Evolutionary conservation across 1,140 invertebrate genomes (phyloP).

Genomic region (Xylocopa sonorina): DNA sequence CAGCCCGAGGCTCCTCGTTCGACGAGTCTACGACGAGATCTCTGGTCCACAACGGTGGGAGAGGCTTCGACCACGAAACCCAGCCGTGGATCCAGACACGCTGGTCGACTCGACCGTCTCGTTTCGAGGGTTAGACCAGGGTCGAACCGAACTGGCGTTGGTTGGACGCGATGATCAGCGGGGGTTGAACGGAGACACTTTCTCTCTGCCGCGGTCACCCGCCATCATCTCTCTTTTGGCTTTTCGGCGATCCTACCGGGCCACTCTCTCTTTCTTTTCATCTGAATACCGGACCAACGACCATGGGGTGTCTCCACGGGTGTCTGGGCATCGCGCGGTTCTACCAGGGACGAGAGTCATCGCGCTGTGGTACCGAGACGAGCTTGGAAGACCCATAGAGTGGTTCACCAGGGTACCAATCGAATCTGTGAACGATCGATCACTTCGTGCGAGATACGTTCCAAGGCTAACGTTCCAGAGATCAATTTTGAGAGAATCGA

Average conservation of each 20-base stretch:
- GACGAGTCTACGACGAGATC: too few relatives aligned
- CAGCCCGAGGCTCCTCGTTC: slow-evolving; percentile 45
- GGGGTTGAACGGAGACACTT: slow-evolving; percentile 36
- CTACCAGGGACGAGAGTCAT: background rate
- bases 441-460: too few relatives aligned
- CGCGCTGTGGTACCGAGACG: too few relatives aligned
- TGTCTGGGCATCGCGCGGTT: background rate
- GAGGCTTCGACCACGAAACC: too few relatives aligned
- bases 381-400: too few relatives aligned
- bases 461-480: too few relatives aligned
- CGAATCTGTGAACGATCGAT: too few relatives aligned
- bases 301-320: background rate
- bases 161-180: background rate
- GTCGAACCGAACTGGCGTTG: background rate
- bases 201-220: slow-evolving; percentile 41
- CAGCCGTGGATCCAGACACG: too few relatives aligned
- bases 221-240: slow-evolving; percentile 42
- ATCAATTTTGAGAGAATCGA: too few relatives aligned
- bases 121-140: background rate
- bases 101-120: slow-evolving; percentile 23
- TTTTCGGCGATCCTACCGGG: slow-evolving; percentile 26
- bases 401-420: too few relatives aligned
- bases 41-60: too few relatives aligned
- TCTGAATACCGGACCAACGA: background rate
- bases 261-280: slow-evolving; percentile 49